Evolutionary conservation across 2,888 invertebrate species (phyloP), one percentile per base, ranked within the genome.

Genomic region (Amphipyra tragopoginis): DNA sequence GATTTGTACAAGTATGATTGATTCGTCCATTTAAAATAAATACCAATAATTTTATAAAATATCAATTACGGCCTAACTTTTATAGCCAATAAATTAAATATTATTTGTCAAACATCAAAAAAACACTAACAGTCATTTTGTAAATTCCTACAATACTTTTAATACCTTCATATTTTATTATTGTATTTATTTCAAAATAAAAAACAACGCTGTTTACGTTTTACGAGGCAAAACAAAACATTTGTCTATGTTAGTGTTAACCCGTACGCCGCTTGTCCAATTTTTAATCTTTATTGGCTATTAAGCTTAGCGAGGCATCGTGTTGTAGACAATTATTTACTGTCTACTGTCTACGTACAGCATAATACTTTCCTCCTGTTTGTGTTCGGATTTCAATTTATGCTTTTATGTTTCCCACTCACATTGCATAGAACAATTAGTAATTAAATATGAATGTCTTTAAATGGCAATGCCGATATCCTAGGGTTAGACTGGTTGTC

Each of bases 241-340:
- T 68, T 71, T 44, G 44, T 68, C 51, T 62, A 29, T 42, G 69
- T 55, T 49, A 56, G 39, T 61, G 26, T 47, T 54, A 56, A 42
- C 48, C 26, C 42, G 15, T 56, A 58, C 39, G 21, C 36, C 15
- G 10, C 44, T 58, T 56, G 52, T 75, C 59, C 72, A 79, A 79
- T 83, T 81, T 79, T 81, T 83, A 80, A 84, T 83, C 82, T 80
- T 79, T 81, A 81, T 82, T 79, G 75, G 55, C 81, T 74, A 82
- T 85, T 82, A 83, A 73, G 75, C 79, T 78, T 74, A 79, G 72
- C 80, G 50, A 65, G 66, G 75, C 52, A 54, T 48, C 67, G 26
- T 40, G 54, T 62, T 58, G 65, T 68, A 56, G 21, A 72, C 72
- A 71, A 77, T 85, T 81, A 79, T 77, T 80, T 70, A 72, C 64